Conservation (phyloP, 2,113 vertebrate genomes). For the Microcebus ravelobensis region DNA sequence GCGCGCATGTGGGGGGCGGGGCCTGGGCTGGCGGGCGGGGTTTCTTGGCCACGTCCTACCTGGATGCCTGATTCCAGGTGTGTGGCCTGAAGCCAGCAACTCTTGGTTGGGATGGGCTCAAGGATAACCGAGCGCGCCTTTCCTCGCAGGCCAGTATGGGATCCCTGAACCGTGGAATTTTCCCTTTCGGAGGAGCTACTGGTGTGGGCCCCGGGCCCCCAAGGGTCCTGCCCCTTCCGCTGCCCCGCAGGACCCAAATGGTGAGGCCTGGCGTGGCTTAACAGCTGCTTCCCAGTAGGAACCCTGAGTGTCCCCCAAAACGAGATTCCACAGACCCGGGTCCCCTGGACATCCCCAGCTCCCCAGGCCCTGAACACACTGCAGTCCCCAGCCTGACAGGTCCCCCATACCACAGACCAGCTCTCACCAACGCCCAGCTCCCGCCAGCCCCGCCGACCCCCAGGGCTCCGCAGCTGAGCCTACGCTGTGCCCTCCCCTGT, state of each 20-base stretch:
- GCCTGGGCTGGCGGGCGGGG: not conserved
- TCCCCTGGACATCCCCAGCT: not conserved
- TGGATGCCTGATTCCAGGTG: not conserved
- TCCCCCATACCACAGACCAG: not conserved
- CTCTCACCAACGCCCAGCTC: not conserved
- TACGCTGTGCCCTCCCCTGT: too few species aligned
- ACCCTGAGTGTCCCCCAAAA: not conserved
- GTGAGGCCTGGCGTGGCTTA: slow-evolving; percentile 13
- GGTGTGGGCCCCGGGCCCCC: slow-evolving; percentile 85
- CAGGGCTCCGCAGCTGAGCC: fast-evolving
- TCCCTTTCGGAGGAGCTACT: slow-evolving; percentile 92
- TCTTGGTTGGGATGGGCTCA: fast-evolving
- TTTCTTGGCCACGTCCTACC: not conserved
- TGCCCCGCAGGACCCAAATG: not conserved
- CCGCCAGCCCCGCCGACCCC: fast-evolving
- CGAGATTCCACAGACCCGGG: not conserved
- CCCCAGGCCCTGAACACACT: too few species aligned
- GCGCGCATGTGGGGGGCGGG: too few species aligned
- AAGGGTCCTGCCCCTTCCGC: slow-evolving; percentile 72
- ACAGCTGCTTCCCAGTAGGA: not conserved
- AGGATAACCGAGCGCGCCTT: not conserved
- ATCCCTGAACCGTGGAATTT: slow-evolving; percentile 94
- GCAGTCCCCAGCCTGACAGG: not conserved
- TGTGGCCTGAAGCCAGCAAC: not conserved
- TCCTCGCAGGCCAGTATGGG: slow-evolving; percentile 89